A percentile compares a stretch with the other conserved stretches of the same genome.
These are phyloP conservation scores for Ceyx erithaca DNA, from an alignment of 2,797 vertebrate species.

Conservation along the genomic window DNA sequence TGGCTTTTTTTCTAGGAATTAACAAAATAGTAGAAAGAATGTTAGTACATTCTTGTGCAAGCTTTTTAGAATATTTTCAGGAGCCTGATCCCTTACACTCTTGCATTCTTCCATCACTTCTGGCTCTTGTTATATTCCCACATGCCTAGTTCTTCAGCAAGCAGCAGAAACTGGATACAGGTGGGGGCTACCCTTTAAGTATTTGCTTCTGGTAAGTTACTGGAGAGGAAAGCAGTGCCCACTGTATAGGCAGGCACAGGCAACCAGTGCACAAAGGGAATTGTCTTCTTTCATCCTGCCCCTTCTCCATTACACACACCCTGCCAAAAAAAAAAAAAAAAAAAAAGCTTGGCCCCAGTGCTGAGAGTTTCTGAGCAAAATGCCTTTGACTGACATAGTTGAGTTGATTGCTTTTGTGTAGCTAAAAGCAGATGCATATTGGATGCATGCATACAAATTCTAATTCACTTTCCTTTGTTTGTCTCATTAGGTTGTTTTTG, in stretches of 20 bases:
- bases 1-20: not conserved
- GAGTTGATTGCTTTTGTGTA: not conserved
- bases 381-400: not conserved
- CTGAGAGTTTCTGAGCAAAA: not conserved
- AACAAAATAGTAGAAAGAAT: not conserved
- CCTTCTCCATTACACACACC: not conserved
- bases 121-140: not conserved
- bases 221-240: not conserved
- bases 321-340: too few species aligned
- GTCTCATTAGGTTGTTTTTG: not conserved
- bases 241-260: not conserved
- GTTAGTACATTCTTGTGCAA: not conserved
- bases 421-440: slow-evolving; percentile 16
- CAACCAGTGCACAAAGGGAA: not conserved
- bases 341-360: not conserved
- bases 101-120: not conserved
- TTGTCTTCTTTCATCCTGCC: not conserved
- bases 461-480: not conserved
- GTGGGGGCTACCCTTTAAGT: not conserved
- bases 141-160: not conserved
- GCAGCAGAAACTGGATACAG: not conserved
- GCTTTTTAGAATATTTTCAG: not conserved
- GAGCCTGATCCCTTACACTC: not conserved
- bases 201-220: not conserved
- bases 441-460: not conserved